Evolutionary conservation across 1,140 invertebrate genomes (phyloP).

Genomic region (Hycleus cichorii): DNA sequence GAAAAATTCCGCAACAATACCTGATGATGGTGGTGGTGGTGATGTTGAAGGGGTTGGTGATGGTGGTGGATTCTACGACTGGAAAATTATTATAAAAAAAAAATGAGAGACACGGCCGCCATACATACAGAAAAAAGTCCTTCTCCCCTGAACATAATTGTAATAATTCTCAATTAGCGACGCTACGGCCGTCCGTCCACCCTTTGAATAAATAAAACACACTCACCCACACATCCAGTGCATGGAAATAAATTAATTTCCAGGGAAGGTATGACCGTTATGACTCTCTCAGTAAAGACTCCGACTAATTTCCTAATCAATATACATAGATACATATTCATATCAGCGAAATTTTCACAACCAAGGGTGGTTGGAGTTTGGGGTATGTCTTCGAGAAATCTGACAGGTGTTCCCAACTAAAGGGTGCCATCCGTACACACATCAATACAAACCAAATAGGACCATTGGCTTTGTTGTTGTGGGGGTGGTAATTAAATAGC

Average conservation of each 20-base stretch:
- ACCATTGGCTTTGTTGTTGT: no score
- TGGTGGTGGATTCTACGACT: background rate
- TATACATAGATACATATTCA: background rate
- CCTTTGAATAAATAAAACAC: constrained; percentile 35
- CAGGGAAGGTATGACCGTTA: no score
- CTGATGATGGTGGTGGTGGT: background rate
- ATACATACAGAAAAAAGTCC: constrained; percentile 9
- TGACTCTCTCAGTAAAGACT: no score
- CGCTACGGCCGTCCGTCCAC: constrained; percentile 21
- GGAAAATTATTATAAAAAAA: constrained; percentile 11
- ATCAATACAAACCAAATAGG: no score
- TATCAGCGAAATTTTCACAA: background rate
- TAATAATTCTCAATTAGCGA: constrained; percentile 35
- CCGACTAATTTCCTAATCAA: no score
- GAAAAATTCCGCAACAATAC: constrained; percentile 29
- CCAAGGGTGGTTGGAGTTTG: background rate
- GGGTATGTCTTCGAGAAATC: no score
- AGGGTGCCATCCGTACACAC: no score
- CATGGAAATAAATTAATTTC: constrained; percentile 31
- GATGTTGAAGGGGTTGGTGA: no score
- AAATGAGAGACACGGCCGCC: constrained; percentile 14
- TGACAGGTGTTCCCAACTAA: no score
- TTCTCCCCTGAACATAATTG: constrained; percentile 23
- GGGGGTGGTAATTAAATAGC: no score
- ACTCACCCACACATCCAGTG: background rate